Evolutionary conservation across 1,140 invertebrate genomes (phyloP).

Genomic region (Drosophila funebris): DNA sequence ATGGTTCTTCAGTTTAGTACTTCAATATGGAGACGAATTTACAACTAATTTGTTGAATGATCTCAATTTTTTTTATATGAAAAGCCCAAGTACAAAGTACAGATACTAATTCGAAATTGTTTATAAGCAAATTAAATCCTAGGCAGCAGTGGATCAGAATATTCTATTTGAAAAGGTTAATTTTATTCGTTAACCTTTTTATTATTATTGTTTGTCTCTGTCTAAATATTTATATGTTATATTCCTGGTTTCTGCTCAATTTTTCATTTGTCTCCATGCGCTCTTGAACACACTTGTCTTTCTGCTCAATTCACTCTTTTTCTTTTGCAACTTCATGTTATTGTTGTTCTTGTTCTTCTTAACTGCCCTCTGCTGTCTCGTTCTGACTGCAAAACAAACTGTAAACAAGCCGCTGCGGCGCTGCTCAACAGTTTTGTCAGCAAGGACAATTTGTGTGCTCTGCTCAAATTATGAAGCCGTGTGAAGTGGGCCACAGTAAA

Average conservation of each 20-base stretch:
- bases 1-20: background rate
- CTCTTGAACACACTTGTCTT: conserved; percentile 10
- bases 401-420: conserved; percentile 35
- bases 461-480: conserved; percentile 48
- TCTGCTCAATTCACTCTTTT: conserved; percentile 22
- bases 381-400: conserved; percentile 28
- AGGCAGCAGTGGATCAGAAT: too few species aligned
- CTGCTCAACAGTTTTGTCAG: conserved; percentile 30
- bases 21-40: background rate
- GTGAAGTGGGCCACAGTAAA: conserved; percentile 67
- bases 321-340: background rate
- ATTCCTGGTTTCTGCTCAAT: background rate
- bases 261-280: background rate
- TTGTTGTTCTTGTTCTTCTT: background rate
- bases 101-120: too few species aligned
- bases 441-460: conserved; percentile 43
- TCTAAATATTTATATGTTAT: too few species aligned
- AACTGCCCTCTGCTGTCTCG: background rate
- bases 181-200: too few species aligned
- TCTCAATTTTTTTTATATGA: too few species aligned
- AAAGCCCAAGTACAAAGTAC: too few species aligned
- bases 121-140: too few species aligned
- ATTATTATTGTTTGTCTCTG: too few species aligned
- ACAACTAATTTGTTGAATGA: background rate
- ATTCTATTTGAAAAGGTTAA: too few species aligned